phyloP scores from a whole-genome alignment of 2,113 vertebrate species.

The Cavia porcellus region DNA sequence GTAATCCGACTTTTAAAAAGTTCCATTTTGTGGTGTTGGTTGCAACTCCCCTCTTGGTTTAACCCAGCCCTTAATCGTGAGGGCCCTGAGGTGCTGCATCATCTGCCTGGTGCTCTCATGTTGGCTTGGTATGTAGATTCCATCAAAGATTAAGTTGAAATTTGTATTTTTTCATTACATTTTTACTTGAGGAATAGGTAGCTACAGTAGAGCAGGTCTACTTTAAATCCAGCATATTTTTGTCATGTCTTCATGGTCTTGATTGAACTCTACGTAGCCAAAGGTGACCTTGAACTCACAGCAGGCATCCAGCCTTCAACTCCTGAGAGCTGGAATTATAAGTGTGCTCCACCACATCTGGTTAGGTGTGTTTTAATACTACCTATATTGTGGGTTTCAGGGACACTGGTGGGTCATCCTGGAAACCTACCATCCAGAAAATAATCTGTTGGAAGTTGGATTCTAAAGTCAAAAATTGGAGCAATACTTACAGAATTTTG shows the following conservation, averaged over 20 bases:
- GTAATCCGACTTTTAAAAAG: neutral
- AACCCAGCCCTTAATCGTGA: neutral
- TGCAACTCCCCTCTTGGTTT: neutral
- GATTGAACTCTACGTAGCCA: neutral
- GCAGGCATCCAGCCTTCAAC: neutral
- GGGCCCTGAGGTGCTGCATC: neutral
- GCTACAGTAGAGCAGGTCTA: neutral
- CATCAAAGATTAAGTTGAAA: neutral
- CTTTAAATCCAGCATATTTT: conserved; percentile 41
- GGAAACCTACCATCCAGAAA: conserved; percentile 23
- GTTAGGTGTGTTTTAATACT: neutral
- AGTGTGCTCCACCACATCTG: neutral
- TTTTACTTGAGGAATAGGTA: neutral
- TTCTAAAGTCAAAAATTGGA: conserved; percentile 46
- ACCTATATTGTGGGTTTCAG: conserved; percentile 21
- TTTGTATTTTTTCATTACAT: conserved; percentile 41
- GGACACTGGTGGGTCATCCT: neutral
- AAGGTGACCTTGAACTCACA: neutral
- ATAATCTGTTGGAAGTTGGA: conserved; percentile 21
- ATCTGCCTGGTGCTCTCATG: neutral
- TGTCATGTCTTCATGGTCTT: neutral
- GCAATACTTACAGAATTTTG: conserved; percentile 41
- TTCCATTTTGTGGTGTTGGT: neutral
- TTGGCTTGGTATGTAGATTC: neutral
- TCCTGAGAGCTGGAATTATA: neutral